A percentile compares a stretch with the other conserved stretches of the same genome.
Conservation (phyloP, 2,888 invertebrate genomes). For the Erebia ligea region DNA sequence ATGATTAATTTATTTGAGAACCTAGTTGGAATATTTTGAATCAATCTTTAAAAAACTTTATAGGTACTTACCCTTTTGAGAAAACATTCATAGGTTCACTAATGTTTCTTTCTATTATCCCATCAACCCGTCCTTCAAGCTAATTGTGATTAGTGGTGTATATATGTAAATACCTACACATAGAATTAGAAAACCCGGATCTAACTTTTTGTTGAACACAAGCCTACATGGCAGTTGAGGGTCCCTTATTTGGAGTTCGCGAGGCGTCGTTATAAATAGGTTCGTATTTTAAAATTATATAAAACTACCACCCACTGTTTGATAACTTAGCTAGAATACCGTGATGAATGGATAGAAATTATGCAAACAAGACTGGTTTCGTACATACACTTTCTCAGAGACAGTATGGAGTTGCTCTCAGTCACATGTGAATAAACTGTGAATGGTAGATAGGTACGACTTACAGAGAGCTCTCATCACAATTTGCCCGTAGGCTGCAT, state of each 20-base stretch:
- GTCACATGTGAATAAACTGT: constrained; percentile 12
- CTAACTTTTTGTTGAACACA: constrained; percentile 2
- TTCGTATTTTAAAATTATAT: constrained; percentile 49
- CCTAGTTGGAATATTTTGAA: background rate
- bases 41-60: too few relatives aligned
- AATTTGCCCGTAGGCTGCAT: background rate
- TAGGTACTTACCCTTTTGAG: too few relatives aligned
- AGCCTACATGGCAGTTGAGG: constrained; percentile 10
- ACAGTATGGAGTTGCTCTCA: constrained; percentile 66
- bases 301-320: constrained; percentile 63
- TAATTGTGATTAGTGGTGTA: too few relatives aligned
- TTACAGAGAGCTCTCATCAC: background rate
- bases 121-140: too few relatives aligned
- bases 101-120: too few relatives aligned
- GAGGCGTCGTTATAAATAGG: constrained; percentile 37
- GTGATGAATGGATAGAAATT: constrained; percentile 73
- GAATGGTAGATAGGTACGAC: background rate
- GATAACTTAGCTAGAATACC: constrained; percentile 59
- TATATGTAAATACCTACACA: too few relatives aligned
- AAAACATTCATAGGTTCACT: too few relatives aligned
- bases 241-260: constrained; percentile 13
- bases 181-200: constrained; percentile 12
- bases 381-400: constrained; percentile 80
- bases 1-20: background rate
- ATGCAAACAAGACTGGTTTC: constrained; percentile 61